Conservation (phyloP, 2,888 invertebrate genomes). For the Bhutanitis thaidina region DNA sequence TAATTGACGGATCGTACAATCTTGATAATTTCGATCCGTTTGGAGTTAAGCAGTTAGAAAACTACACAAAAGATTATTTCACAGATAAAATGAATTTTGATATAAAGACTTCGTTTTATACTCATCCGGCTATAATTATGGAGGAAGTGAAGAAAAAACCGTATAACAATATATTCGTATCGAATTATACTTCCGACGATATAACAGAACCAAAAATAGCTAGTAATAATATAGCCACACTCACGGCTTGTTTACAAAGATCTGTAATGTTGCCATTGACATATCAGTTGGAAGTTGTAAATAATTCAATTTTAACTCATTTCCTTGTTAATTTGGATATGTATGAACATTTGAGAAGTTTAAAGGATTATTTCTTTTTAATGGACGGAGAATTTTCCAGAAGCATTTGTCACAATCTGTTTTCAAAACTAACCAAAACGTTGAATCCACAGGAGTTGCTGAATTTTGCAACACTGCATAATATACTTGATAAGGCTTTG, state of each 20-base stretch:
- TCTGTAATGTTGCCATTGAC: conserved; percentile 84
- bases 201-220: conserved; percentile 46
- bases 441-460: conserved; percentile 83
- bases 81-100: conserved; percentile 47
- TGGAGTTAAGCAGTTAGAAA: conserved; percentile 45
- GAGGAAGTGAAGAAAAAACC: conserved; percentile 67
- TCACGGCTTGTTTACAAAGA: conserved; percentile 82
- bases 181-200: conserved; percentile 41
- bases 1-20: conserved; percentile 71
- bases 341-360: conserved; percentile 84
- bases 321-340: conserved; percentile 83
- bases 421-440: conserved; percentile 83
- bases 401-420: conserved; percentile 85
- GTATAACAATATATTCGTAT: conserved; percentile 58
- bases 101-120: conserved; percentile 48
- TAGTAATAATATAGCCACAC: conserved; percentile 65
- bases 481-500: conserved; percentile 84
- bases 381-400: conserved; percentile 90
- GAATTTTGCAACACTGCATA: conserved; percentile 84
- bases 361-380: conserved; percentile 88
- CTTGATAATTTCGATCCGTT: conserved; percentile 69
- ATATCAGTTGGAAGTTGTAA: conserved; percentile 84
- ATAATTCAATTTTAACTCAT: conserved; percentile 85
- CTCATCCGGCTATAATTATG: conserved; percentile 61
- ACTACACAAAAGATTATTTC: conserved; percentile 48